Percentiles rank a stretch among this genome's conserved stretches.
phyloP scores from a whole-genome alignment of 2,888 invertebrate genomes.

The Tetragonula carbonaria region DNA sequence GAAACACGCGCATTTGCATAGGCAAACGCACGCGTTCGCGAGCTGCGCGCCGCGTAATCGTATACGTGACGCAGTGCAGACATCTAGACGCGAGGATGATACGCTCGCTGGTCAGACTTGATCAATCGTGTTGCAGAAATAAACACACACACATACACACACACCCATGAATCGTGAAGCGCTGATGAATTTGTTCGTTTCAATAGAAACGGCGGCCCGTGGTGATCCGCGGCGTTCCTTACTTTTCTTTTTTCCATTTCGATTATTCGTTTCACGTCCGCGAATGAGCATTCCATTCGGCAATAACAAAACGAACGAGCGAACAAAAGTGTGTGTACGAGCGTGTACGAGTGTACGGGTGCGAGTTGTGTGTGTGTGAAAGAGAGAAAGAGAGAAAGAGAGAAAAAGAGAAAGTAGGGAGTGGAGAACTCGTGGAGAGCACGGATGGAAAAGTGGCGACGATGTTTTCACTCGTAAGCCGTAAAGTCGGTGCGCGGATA shows the following conservation, averaged over 20 bases:
- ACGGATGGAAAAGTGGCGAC: not conserved
- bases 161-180: not conserved
- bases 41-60: conserved; percentile 50
- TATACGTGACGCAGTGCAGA: conserved; percentile 57
- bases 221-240: not conserved
- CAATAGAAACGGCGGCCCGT: not conserved
- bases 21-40: conserved; percentile 63
- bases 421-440: not conserved
- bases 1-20: conserved; percentile 66
- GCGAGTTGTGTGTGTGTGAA: too few species aligned
- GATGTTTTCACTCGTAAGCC: conserved; percentile 30
- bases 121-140: conserved; percentile 42
- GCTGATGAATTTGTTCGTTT: conserved; percentile 16
- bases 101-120: conserved; percentile 31
- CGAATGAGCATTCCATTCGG: not conserved
- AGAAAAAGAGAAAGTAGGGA: not conserved
- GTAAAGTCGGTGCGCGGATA: conserved; percentile 33
- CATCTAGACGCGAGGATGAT: conserved; percentile 53
- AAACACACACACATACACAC: conserved; percentile 32
- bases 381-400: not conserved
- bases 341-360: too few species aligned
- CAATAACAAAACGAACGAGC: not conserved
- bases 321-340: not conserved
- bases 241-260: not conserved
- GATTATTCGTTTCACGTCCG: not conserved